Conservation (phyloP, 1,140 invertebrate genomes). For the Sitobion miscanthi region DNA sequence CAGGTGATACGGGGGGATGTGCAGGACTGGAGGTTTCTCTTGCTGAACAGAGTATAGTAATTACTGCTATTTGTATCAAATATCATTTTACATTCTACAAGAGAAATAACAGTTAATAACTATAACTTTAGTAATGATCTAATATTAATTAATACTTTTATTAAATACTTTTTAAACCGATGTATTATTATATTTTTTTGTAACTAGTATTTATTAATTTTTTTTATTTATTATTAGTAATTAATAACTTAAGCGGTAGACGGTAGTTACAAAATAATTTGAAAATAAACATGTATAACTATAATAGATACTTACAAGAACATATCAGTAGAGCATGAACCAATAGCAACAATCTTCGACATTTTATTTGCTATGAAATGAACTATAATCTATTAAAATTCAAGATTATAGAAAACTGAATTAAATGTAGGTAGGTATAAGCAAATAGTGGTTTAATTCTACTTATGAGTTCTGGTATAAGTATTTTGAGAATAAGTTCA, state of each 20-base stretch:
- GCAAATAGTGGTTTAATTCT: not conserved
- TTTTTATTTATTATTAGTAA: too few relatives aligned
- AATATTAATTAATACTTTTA: not conserved
- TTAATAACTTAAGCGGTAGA: too few relatives aligned
- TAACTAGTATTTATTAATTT: too few relatives aligned
- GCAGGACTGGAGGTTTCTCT: too few relatives aligned
- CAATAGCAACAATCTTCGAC: constrained; percentile 42
- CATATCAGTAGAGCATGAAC: constrained; percentile 40
- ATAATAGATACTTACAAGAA: constrained; percentile 51
- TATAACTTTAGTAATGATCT: not conserved
- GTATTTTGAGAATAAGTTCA: not conserved
- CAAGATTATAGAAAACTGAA: not conserved
- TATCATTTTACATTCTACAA: too few relatives aligned
- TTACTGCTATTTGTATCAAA: too few relatives aligned
- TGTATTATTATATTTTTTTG: too few relatives aligned
- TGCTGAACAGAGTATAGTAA: too few relatives aligned
- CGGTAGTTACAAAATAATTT: not conserved
- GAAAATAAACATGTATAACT: not conserved
- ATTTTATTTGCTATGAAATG: not conserved
- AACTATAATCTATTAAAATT: not conserved
- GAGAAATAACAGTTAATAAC: not conserved
- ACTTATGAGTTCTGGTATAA: not conserved
- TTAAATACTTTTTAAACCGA: too few relatives aligned
- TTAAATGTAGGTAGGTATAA: not conserved
- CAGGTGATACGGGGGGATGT: too few relatives aligned